phyloP scores from a whole-genome alignment of 2,888 invertebrate genomes.

The Thysanoteuthis rhombus region DNA sequence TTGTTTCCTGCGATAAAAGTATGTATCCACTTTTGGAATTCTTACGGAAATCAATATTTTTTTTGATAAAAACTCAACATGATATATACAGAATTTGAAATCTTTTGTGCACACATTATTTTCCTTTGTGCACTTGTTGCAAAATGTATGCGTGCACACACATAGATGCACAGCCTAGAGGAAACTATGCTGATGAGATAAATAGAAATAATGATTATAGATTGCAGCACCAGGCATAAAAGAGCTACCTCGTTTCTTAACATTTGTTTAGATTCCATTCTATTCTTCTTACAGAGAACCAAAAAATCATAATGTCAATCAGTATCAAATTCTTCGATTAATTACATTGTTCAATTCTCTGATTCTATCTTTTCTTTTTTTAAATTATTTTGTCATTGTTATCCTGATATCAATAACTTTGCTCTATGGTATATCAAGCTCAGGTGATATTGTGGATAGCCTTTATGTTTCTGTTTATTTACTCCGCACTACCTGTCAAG shows the following conservation, averaged over 20 bases:
- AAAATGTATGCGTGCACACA: too few species aligned
- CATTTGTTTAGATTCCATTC: neutral
- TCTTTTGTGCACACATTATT: too few species aligned
- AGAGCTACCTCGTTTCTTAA: neutral
- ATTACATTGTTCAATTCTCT: neutral
- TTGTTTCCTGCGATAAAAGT: too few species aligned
- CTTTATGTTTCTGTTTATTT: neutral
- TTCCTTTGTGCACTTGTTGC: too few species aligned
- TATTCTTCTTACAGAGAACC: neutral
- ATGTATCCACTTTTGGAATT: too few species aligned
- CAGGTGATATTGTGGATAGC: neutral
- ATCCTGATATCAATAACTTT: neutral
- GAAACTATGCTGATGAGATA: too few species aligned
- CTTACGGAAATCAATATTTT: too few species aligned
- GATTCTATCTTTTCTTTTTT: neutral
- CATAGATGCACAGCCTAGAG: too few species aligned
- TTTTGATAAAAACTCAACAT: too few species aligned
- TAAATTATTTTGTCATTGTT: neutral
- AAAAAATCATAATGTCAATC: neutral
- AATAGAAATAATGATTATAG: neutral
- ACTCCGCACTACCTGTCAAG: neutral
- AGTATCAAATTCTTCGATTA: neutral
- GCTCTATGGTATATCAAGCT: neutral
- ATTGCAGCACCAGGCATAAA: neutral
- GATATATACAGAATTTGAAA: too few species aligned